Percentiles rank a stretch among this genome's conserved stretches.
phyloP scores from a whole-genome alignment of 2,888 invertebrate species.

The Amorpha juglandis region DNA sequence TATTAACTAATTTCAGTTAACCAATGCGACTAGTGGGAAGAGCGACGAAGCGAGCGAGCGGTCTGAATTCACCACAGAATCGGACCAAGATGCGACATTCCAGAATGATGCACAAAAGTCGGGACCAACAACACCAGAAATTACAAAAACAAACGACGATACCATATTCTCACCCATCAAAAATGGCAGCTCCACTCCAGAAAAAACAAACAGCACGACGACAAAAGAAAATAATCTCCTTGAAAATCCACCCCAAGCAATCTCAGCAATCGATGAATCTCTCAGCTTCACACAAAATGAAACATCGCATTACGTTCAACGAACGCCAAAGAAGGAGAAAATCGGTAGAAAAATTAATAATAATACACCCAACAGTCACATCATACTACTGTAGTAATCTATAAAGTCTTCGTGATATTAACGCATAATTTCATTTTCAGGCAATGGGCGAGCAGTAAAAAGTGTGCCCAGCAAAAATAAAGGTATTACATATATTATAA shows the following conservation, averaged over 20 bases:
- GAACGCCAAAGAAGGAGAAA: constrained; percentile 57
- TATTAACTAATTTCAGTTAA: constrained; percentile 56
- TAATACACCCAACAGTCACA: no score
- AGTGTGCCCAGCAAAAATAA: constrained; percentile 61
- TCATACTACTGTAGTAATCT: no score
- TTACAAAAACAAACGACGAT: constrained; percentile 27
- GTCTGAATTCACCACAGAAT: constrained; percentile 57
- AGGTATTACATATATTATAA: constrained; percentile 51
- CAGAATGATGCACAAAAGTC: constrained; percentile 35
- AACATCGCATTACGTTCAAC: constrained; percentile 37
- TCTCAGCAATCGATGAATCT: constrained; percentile 43
- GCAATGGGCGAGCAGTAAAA: constrained; percentile 61
- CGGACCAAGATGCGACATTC: constrained; percentile 55
- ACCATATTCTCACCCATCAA: constrained; percentile 36
- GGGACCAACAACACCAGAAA: constrained; percentile 6
- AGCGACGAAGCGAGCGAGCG: no score
- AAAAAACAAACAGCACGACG: constrained; percentile 26
- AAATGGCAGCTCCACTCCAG: constrained; percentile 46
- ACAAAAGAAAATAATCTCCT: constrained; percentile 35
- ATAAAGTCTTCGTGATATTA: neutral
- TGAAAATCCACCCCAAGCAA: neutral
- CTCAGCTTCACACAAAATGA: constrained; percentile 52
- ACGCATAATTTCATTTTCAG: constrained; percentile 57
- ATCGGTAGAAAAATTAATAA: constrained; percentile 66
- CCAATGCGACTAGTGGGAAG: constrained; percentile 62